A percentile compares a stretch with the other conserved stretches of the same genome.
Conservation (phyloP, 2,888 invertebrate genomes). For the Hyppa rectilinea region DNA sequence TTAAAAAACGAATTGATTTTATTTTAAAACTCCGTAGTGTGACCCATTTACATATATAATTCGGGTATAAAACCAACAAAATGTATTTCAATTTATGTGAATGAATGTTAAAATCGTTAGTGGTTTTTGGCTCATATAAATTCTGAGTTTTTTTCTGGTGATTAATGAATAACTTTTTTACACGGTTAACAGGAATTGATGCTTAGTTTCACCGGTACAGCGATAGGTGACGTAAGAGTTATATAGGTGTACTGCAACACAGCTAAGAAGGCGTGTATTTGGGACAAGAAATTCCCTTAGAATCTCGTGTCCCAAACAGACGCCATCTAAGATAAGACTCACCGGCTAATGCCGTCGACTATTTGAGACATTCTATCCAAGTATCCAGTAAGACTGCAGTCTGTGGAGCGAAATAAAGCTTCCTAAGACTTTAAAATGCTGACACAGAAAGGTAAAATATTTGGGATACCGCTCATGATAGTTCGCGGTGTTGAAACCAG, state of each 20-base stretch:
- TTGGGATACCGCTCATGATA: constrained; percentile 39
- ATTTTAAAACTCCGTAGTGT: constrained; percentile 49
- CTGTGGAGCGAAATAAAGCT: constrained; percentile 42
- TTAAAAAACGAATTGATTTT: constrained; percentile 57
- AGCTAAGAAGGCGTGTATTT: no score
- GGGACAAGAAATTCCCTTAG: no score
- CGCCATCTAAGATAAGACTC: constrained; percentile 12
- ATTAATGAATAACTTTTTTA: background rate
- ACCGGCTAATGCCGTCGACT: constrained; percentile 29
- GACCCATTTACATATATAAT: constrained; percentile 58
- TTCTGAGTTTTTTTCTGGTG: background rate
- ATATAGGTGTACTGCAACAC: no score
- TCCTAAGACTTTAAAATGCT: constrained; percentile 50
- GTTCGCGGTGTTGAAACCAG: constrained; percentile 26
- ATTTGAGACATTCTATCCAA: constrained; percentile 34
- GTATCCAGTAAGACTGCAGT: constrained; percentile 45
- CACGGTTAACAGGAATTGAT: background rate
- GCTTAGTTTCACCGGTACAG: background rate
- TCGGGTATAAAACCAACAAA: constrained; percentile 31
- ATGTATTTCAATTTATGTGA: constrained; percentile 41
- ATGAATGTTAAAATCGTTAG: constrained; percentile 30
- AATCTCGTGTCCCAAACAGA: constrained; percentile 20
- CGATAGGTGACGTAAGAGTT: background rate
- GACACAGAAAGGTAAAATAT: constrained; percentile 49
- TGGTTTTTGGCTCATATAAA: constrained; percentile 9